Percentiles rank a stretch among this genome's conserved stretches.
These are phyloP conservation scores for Hycleus cichorii DNA, from an alignment of 1,140 invertebrate species.

Conservation along the genomic window DNA sequence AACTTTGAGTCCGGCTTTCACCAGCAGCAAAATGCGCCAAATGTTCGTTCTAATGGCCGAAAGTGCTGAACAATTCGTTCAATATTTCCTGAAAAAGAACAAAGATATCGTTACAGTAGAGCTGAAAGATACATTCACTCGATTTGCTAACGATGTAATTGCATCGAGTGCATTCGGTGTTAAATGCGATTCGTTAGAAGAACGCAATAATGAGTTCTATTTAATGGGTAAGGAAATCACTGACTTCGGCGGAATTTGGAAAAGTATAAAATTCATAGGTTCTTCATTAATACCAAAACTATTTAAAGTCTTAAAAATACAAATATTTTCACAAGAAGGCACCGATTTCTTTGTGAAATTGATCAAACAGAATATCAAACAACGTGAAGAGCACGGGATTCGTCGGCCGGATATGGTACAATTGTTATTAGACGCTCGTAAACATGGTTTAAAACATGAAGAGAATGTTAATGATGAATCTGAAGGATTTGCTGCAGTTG, in stretches of 20 bases:
- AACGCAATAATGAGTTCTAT: neutral
- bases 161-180: too few relatives aligned
- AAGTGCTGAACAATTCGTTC: slow-evolving; percentile 29
- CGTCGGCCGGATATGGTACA: slow-evolving; percentile 28
- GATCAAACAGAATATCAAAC: too few relatives aligned
- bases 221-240: neutral
- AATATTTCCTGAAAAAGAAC: slow-evolving; percentile 27
- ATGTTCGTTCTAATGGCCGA: slow-evolving; percentile 36
- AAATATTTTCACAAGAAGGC: neutral
- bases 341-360: slow-evolving; percentile 5
- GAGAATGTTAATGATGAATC: slow-evolving; percentile 35
- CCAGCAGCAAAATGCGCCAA: slow-evolving; percentile 40
- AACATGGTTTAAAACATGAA: slow-evolving; percentile 27
- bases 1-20: slow-evolving; percentile 40
- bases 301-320: neutral
- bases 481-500: slow-evolving; percentile 42
- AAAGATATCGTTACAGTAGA: neutral
- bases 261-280: too few relatives aligned
- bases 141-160: too few relatives aligned
- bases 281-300: neutral
- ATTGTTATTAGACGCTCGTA: slow-evolving; percentile 36
- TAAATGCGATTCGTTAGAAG: slow-evolving; percentile 31
- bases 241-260: neutral
- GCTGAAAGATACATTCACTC: slow-evolving; percentile 35
- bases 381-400: too few relatives aligned